phyloP scores from a whole-genome alignment of 2,113 vertebrate genomes.

The Nothoprocta pentlandii region DNA sequence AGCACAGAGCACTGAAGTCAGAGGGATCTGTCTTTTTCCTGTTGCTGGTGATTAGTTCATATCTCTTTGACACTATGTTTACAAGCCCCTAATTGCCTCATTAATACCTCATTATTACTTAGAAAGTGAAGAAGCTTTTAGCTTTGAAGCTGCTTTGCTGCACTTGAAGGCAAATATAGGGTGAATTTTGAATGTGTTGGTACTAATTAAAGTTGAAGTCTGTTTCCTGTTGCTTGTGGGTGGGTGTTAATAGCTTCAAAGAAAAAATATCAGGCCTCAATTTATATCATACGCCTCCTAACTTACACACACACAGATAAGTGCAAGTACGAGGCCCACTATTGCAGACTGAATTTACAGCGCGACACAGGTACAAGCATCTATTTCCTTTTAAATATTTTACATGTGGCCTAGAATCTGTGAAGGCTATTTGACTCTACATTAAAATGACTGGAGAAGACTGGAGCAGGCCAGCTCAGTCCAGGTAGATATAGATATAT shows the following conservation, averaged over 20 bases:
- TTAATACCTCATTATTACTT: slow-evolving; percentile 79
- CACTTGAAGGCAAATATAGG: slow-evolving; percentile 70
- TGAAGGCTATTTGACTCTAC: rapidly evolving
- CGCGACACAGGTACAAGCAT: background rate
- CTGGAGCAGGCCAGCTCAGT: background rate
- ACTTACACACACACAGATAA: background rate
- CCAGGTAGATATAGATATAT: rapidly evolving
- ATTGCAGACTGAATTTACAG: background rate
- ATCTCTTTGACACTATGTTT: slow-evolving; percentile 77
- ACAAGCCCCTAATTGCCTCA: slow-evolving; percentile 78
- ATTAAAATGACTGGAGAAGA: background rate
- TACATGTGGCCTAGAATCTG: background rate
- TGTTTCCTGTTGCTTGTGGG: slow-evolving; percentile 76
- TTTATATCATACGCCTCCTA: slow-evolving; percentile 29
- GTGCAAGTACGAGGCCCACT: background rate
- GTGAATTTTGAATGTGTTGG: slow-evolving; percentile 59
- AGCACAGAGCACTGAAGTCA: slow-evolving; percentile 46
- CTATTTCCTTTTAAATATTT: background rate
- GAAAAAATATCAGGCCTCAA: slow-evolving; percentile 56
- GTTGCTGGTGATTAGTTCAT: slow-evolving; percentile 74
- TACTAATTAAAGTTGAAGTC: slow-evolving; percentile 76
- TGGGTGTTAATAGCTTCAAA: slow-evolving; percentile 73
- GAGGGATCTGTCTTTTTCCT: slow-evolving; percentile 74
- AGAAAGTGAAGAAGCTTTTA: slow-evolving; percentile 73
- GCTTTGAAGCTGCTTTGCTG: slow-evolving; percentile 72